Conservation (phyloP, 1,140 invertebrate genomes). For the Uloborus diversus region DNA sequence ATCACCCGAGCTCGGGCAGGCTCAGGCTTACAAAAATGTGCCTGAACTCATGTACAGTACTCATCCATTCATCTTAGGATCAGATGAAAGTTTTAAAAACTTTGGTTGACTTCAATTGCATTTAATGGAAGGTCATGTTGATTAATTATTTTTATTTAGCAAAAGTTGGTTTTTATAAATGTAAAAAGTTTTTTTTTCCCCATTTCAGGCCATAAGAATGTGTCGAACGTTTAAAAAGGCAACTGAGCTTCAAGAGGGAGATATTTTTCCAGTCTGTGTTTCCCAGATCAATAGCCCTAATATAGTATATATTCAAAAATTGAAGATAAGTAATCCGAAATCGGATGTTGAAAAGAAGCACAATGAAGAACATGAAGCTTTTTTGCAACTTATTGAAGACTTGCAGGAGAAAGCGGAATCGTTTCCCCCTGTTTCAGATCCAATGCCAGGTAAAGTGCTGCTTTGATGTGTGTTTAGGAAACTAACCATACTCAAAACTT, state of each 20-base stretch:
- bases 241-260: background rate
- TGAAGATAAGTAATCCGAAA: constrained; percentile 39
- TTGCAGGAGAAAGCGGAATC: constrained; percentile 23
- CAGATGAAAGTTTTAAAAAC: too few relatives aligned
- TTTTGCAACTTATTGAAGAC: constrained; percentile 23
- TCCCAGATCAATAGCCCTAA: constrained; percentile 11
- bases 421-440: constrained; percentile 2
- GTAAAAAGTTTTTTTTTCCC: too few relatives aligned
- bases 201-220: too few relatives aligned
- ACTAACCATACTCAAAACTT: background rate
- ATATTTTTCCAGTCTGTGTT: constrained; percentile 21
- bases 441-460: constrained; percentile 1
- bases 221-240: constrained; percentile 9
- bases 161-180: background rate
- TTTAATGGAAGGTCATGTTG: background rate
- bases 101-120: too few relatives aligned
- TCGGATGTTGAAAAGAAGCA: constrained; percentile 8
- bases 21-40: too few relatives aligned
- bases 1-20: too few relatives aligned
- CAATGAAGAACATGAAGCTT: constrained; percentile 21
- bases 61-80: too few relatives aligned
- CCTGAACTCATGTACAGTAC: too few relatives aligned
- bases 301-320: constrained; percentile 14
- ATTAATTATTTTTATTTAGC: background rate
- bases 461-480: background rate